Base-by-base conservation (phyloP, 2,113 vertebrate genomes). In the Bujurquina vittata region DNA sequence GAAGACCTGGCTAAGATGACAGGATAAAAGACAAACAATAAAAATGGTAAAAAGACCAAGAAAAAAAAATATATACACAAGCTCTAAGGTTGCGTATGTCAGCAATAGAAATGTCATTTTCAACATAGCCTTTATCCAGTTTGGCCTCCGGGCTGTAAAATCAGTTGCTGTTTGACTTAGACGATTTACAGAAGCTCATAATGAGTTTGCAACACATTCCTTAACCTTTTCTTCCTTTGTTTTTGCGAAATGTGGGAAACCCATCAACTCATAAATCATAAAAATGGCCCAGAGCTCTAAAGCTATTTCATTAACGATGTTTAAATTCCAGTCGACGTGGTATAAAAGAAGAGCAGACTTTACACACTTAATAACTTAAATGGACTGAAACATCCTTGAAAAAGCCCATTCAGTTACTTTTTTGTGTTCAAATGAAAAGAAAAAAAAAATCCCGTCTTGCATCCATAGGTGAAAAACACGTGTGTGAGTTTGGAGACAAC, bases 191-290 rank as follows among this genome's bases (percentile, higher is more conserved):
- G 62, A 80, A 87, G 80, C 84, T 83, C 29, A 73, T 86, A 56
- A 85, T 57, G 22, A 79, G 40, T 81, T 89, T 54, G 61, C 31
- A 92, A 80, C 81, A 83, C 81, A 91, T 85, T 90, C 80, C 77
- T 81, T 61, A 89, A 63, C 74, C 87, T 76, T 92, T 90, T 69
- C 40, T 49, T 29, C 43, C 43, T 72, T 72, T 72, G 23, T 52
- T 92, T 88, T 75, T 67, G 83, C 88, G 79, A 43, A 65, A 35
- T 88, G 86, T 10, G 91, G 84, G 80, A 73, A 92, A 88, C 56
- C 67, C 84, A 91, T 91, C 77, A 90, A 82, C 82, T 67, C 67
- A 78, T 87, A 81, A 87, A 89, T 88, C 80, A 87, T 69, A 73
- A 31, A 59, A 59, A 77, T 33, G 67, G 87, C 58, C 22, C 67